Evolutionary conservation across 2,888 invertebrate species (phyloP).

Genomic region (Synanthedon myopaeformis): DNA sequence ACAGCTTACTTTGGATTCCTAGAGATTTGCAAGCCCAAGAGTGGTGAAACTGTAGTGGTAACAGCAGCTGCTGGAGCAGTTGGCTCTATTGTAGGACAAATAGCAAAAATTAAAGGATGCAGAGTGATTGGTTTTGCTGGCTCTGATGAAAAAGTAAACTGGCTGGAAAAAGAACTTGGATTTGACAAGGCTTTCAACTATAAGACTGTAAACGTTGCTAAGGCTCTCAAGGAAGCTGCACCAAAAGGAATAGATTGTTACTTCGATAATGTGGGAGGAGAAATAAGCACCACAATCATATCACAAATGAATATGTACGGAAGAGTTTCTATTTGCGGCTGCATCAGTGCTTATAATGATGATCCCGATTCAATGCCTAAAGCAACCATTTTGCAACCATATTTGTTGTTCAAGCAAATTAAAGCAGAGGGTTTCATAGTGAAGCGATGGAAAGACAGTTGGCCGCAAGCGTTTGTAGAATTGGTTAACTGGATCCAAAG

Average conservation of each 20-base stretch:
- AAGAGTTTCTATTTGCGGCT: constrained; percentile 31
- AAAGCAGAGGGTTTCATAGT: constrained; percentile 73
- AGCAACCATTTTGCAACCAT: constrained; percentile 61
- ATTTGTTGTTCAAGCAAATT: constrained; percentile 68
- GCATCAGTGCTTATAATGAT: constrained; percentile 43
- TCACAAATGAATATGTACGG: constrained; percentile 67
- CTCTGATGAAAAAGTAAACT: constrained; percentile 72
- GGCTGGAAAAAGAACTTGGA: constrained; percentile 69
- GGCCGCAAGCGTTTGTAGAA: constrained; percentile 69
- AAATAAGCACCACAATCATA: constrained; percentile 61
- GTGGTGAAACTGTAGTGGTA: constrained; percentile 74
- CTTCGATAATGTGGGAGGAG: constrained; percentile 79
- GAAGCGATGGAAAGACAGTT: constrained; percentile 63
- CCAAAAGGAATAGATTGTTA: constrained; percentile 76
- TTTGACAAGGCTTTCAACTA: constrained; percentile 78
- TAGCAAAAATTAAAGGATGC: constrained; percentile 70
- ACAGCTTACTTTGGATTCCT: constrained; percentile 75
- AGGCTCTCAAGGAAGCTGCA: constrained; percentile 59
- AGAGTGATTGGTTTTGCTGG: constrained; percentile 67
- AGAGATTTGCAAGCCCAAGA: constrained; percentile 71
- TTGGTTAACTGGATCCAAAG: constrained; percentile 72
- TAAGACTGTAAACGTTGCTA: constrained; percentile 63
- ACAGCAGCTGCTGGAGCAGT: constrained; percentile 77
- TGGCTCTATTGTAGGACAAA: constrained; percentile 75
- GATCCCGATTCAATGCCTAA: constrained; percentile 23